Evolutionary conservation across 2,797 vertebrate species (phyloP), one percentile per base, ranked within the genome.

Genomic region (Poeciliopsis presidionis): DNA sequence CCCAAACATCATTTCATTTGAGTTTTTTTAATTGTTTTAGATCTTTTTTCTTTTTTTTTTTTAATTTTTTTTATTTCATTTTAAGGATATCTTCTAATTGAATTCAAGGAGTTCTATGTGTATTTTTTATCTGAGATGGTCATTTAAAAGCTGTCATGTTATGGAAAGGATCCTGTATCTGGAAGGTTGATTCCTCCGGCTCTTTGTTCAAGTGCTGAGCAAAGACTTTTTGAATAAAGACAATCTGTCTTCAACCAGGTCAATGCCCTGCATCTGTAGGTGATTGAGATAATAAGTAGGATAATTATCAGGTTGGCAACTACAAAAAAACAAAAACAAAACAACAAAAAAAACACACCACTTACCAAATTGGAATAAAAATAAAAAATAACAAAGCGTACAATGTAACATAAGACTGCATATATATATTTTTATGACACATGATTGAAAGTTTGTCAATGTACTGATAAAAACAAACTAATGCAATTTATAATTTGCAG

Each of bases 191-290:
- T 95, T 96, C 96, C 97, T 97, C 89, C 96, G 90, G 96, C 92
- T 95, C 95, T 96, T 96, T 97, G 97, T 97, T 97, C 96, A 94
- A 95, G 95, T 96, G 96, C 95, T 94, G 96, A 97, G 96, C 97
- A 97, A 97, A 97, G 97, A 93, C 94, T 83, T 98, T 98, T 98
- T 96, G 95, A 99, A 99, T 98, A 98, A 99, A 99, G 97, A 98
- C 97, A 98, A 98, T 97, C 97, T 97, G 98, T 98, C 97, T 95
- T 96, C 94, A 95, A 97, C 93, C 92, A 92, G 77, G 90, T 86
- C 87, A 83, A 90, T 88, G 81, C 87, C 75, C 90, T 95, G 91
- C 85, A 91, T 95, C 77, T 92, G 84, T 78, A 91, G 89, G 75
- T 86, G 88, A 90, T 84, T 85, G 81, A 89, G 79, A 73, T 77